phyloP scores from a whole-genome alignment of 2,113 vertebrate species.

The Oncorhynchus kisutch region DNA sequence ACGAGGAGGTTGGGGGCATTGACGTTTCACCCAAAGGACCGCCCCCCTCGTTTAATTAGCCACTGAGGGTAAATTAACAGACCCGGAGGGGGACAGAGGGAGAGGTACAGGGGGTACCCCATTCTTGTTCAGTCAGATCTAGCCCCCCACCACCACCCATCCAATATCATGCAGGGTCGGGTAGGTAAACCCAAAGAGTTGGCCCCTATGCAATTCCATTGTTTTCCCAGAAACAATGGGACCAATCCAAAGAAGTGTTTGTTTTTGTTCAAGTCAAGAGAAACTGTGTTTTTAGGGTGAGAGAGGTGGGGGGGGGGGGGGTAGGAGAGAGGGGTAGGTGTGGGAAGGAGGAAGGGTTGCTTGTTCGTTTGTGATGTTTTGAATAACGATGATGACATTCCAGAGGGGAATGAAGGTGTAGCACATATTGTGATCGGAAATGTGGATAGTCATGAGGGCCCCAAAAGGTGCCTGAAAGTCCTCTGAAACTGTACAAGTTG shows the following conservation, averaged over 20 bases:
- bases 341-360: constrained; percentile 45
- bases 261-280: neutral
- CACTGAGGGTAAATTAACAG: constrained; percentile 71
- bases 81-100: constrained; percentile 52
- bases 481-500: no score
- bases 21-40: constrained; percentile 68
- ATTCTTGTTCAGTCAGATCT: constrained; percentile 66
- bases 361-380: constrained; percentile 65
- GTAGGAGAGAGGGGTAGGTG: constrained; percentile 27
- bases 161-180: constrained; percentile 63
- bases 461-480: neutral
- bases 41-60: constrained; percentile 76
- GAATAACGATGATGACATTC: constrained; percentile 70
- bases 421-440: neutral
- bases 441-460: neutral
- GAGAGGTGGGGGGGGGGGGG: neutral
- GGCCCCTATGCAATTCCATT: constrained; percentile 48
- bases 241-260: constrained; percentile 2
- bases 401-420: neutral
- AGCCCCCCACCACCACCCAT: constrained; percentile 32
- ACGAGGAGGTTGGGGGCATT: constrained; percentile 57
- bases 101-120: constrained; percentile 30
- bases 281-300: neutral
- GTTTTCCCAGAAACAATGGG: constrained; percentile 69
- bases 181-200: constrained; percentile 61